Conservation (phyloP, 2,797 vertebrate genomes). For the Cirrhinus molitorella region DNA sequence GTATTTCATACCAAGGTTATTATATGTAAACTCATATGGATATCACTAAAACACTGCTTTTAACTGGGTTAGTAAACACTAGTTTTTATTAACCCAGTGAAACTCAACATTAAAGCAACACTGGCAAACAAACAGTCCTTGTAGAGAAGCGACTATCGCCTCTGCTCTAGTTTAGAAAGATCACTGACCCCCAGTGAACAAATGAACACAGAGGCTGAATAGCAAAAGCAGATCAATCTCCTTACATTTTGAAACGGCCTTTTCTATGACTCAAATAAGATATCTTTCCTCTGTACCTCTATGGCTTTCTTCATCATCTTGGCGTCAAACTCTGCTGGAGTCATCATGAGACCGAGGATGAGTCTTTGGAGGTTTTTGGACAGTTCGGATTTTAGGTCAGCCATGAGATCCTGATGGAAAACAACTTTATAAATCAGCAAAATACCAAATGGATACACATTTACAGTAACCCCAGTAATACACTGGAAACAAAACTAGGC, state of each 20-base stretch:
- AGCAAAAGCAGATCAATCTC: not conserved
- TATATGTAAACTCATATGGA: not conserved
- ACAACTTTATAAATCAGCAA: slow-evolving; percentile 9
- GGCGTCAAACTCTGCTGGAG: slow-evolving; percentile 91
- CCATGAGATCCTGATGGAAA: slow-evolving; percentile 89
- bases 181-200: slow-evolving; percentile 27
- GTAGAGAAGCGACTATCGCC: not conserved
- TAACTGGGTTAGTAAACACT: too few relatives aligned
- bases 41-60: not conserved
- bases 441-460: not conserved
- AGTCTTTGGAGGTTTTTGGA: slow-evolving; percentile 90
- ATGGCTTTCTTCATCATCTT: slow-evolving; percentile 97
- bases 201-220: not conserved
- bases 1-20: not conserved
- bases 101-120: not conserved
- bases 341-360: slow-evolving; percentile 93
- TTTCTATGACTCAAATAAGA: slow-evolving; percentile 7
- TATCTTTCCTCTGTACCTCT: slow-evolving; percentile 79
- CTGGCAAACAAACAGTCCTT: slow-evolving; percentile 7
- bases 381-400: slow-evolving; percentile 95
- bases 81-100: slow-evolving; percentile 1
- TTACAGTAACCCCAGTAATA: not conserved
- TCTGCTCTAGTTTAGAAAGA: slow-evolving; percentile 11
- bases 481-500: not conserved
- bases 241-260: not conserved